Conservation (phyloP, 2,113 vertebrate genomes). For the Gobio gobio region DNA sequence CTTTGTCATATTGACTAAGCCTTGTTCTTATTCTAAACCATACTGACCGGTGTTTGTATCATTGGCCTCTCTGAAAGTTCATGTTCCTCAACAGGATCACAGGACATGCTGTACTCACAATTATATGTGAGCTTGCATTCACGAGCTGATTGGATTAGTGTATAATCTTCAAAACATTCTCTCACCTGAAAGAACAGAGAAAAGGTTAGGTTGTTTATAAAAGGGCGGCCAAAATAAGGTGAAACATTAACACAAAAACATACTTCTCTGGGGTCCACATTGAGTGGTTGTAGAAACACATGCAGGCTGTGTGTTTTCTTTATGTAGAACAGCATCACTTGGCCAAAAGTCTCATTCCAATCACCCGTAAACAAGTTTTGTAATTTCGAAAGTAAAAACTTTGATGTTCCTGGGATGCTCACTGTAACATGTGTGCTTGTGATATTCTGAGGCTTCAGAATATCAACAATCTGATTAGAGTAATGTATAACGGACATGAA, state of each 20-base stretch:
- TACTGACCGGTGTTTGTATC: slow-evolving; percentile 17
- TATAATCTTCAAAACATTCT: not conserved
- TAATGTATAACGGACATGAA: slow-evolving; percentile 27
- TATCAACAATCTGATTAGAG: not conserved
- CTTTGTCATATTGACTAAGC: not conserved
- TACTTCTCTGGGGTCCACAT: slow-evolving; percentile 5
- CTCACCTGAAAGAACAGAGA: not conserved
- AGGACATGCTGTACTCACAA: slow-evolving; percentile 18
- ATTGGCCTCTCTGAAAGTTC: not conserved
- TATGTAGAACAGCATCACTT: slow-evolving; percentile 19
- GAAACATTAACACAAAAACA: not conserved
- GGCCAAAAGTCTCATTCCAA: not conserved
- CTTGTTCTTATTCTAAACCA: not conserved
- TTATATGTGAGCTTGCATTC: slow-evolving; percentile 15
- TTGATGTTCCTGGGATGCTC: not conserved
- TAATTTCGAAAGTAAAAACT: not conserved
- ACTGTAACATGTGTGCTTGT: slow-evolving; percentile 13
- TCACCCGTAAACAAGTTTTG: slow-evolving; percentile 7
- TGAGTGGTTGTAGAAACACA: slow-evolving; percentile 6
- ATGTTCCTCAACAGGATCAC: slow-evolving; percentile 14
- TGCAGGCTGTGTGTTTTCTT: not conserved
- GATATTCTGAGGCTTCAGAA: slow-evolving; percentile 20
- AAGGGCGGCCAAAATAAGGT: not conserved
- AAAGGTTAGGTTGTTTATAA: not conserved
- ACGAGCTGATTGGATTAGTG: not conserved